Conservation (phyloP, 2,888 invertebrate genomes). For the Uropetala carovei region DNA sequence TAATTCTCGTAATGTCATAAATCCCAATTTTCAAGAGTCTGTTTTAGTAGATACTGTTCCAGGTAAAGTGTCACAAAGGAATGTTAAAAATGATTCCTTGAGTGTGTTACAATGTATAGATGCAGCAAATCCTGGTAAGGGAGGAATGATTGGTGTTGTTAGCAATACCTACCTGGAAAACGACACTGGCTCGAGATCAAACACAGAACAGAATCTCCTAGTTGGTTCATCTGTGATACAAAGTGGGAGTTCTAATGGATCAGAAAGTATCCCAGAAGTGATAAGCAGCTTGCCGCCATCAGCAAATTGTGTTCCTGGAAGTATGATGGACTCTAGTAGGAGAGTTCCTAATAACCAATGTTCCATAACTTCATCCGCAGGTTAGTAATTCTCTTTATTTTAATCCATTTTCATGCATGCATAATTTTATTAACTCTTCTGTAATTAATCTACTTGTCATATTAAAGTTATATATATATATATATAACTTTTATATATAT, state of each 20-base stretch:
- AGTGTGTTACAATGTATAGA: background rate
- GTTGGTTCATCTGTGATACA: constrained; percentile 18
- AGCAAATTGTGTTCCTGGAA: background rate
- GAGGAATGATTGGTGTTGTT: constrained; percentile 35
- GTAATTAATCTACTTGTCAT: background rate
- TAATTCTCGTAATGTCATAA: background rate
- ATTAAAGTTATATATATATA: background rate
- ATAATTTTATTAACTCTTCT: background rate
- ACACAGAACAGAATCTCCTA: constrained; percentile 12
- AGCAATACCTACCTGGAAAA: constrained; percentile 28
- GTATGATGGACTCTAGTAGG: constrained; percentile 9
- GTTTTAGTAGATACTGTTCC: constrained; percentile 34
- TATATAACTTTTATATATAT: background rate
- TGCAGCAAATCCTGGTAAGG: background rate
- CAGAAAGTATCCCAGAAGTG: background rate
- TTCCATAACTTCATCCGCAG: constrained; percentile 16
- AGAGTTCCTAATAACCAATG: background rate
- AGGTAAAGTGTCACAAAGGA: constrained; percentile 16
- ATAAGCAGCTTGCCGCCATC: background rate
- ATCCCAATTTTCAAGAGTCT: constrained; percentile 30
- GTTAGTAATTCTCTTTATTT: background rate
- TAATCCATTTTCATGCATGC: too few relatives aligned
- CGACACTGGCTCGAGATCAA: background rate
- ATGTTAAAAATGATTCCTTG: background rate
- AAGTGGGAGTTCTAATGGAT: constrained; percentile 10